Base-by-base conservation (phyloP, 2,888 invertebrate species). In the Caenorhabditis sp. region DNA sequence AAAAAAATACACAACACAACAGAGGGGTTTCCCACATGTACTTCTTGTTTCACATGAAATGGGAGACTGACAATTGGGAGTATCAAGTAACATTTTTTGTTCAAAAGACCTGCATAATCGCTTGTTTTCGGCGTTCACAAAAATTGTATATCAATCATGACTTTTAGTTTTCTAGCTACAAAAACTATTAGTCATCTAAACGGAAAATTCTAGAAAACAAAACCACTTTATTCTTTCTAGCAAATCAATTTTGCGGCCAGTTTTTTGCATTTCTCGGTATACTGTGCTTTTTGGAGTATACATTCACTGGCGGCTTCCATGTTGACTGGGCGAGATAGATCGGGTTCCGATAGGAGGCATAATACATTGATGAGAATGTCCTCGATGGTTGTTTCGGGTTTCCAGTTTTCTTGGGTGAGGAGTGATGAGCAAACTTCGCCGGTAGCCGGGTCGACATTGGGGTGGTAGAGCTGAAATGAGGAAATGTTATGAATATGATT, bases 311-410 rank as follows among this genome's bases (percentile, higher is more conserved):
- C 70, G 3, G 74, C 74, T 12, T 67, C 70, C 10, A 70, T 36
- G 21, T 74, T 74, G 21, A 74, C 67, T 10, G 74, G 70, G n/a
- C 74, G 54, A 20, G 74, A 74, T 1, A 74, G 21, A 62, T 74
- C 74, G 20, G 74, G 74, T 10, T 74, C 74, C 20, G 52, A 52
- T 21, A 52, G 7, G 3, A 23, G 52, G n/a, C 14, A 53, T 5
- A 31, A n/a, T 4, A n/a, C n/a, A 25, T 43, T 60, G 49, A 27
- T n/a, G 21, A n/a, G n/a, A 65, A 67, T 57, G 49, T 74, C 74
- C 53, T 70, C 74, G 36, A 74, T 70, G 1, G 67, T 70, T 1
- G 74, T 74, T 36, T 67, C 74, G 0, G 74, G 74, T 36, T 74
- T 74, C 74, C 74, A 74, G 59, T 74, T 74, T 43, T 67, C 70